Percentiles rank a stretch among this genome's conserved stretches.
Evolutionary conservation across 2,113 vertebrate species (phyloP).

Genomic region (Elaphurus davidianus): DNA sequence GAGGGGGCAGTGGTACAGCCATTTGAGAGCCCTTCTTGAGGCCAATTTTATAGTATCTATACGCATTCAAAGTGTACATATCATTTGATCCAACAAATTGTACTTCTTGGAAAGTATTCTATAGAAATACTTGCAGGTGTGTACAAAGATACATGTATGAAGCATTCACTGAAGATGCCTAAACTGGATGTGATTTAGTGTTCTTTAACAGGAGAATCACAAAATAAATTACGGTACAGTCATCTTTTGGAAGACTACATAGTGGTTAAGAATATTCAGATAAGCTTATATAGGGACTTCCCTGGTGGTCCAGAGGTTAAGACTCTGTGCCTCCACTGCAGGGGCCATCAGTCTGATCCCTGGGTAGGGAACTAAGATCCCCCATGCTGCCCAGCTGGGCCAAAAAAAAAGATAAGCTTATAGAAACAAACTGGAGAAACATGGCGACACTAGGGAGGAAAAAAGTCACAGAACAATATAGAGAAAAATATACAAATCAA

Average conservation of each 20-base stretch:
- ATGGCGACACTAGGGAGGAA: neutral
- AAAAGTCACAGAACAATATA: neutral
- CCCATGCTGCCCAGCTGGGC: too few species aligned
- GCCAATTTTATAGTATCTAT: neutral
- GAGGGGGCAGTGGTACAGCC: fast-evolving
- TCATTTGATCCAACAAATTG: neutral
- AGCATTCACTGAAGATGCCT: neutral
- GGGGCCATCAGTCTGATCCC: neutral
- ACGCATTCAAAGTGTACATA: neutral
- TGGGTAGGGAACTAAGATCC: neutral
- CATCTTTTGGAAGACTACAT: neutral
- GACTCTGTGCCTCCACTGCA: neutral
- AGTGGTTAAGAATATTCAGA: neutral
- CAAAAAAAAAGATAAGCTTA: neutral
- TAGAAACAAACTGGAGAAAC: neutral
- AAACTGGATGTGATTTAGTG: neutral
- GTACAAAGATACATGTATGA: neutral
- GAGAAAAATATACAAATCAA: neutral
- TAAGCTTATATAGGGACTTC: neutral
- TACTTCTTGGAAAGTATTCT: neutral
- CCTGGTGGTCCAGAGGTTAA: neutral
- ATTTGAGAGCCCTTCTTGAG: neutral
- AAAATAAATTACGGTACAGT: neutral
- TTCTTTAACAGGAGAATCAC: neutral
- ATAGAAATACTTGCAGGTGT: neutral